Base-by-base conservation (phyloP, 2,797 vertebrate species). In the Eulemur mongoz region DNA sequence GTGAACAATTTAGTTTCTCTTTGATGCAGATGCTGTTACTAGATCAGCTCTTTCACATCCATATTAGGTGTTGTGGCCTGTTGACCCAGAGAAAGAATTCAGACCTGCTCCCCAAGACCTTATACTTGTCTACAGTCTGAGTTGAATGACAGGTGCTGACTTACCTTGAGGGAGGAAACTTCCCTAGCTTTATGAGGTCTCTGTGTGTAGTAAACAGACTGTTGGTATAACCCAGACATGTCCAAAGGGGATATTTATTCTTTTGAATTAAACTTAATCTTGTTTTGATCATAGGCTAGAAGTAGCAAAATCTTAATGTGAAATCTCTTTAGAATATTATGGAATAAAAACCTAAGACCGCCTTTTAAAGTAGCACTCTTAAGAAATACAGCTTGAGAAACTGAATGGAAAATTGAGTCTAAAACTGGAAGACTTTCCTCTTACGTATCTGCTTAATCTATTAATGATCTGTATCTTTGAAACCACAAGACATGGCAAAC, bases 391-490 rank as follows among this genome's bases (percentile, higher is more conserved):
- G 45, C 78, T 82, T 61, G 69, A 96, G 93, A 97, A 94, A 84
- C 4, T 81, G 89, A 94, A 69, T 98, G 96, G 97, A 97, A 98
- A 98, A 92, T 97, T 79, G 80, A 73, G 48, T 85, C 80, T 80
- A 92, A 94, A 76, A 85, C 35, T 38, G 80, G 93, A 92, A 95
- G 89, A 92, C 93, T 80, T 89, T 96, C 76, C 80, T 45, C 63
- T 89, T 30, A 35, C 88, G 96, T 96, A 90, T 96, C 97, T 95
- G 79, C 96, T 96, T 89, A 30, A 94, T 91, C 86, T 79, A 72
- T 82, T 76, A 96, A 73, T 63, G 97, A 98, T 98, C 96, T 45
- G 95, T 96, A 91, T 96, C 97, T 98, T 67, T 97, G 97, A 97
- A 97, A 98, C 96, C 97, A 65, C 93, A 91, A 93, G 97, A 94